Evolutionary conservation across 2,888 invertebrate genomes (phyloP).

Genomic region (Willowsia nigromaculata): DNA sequence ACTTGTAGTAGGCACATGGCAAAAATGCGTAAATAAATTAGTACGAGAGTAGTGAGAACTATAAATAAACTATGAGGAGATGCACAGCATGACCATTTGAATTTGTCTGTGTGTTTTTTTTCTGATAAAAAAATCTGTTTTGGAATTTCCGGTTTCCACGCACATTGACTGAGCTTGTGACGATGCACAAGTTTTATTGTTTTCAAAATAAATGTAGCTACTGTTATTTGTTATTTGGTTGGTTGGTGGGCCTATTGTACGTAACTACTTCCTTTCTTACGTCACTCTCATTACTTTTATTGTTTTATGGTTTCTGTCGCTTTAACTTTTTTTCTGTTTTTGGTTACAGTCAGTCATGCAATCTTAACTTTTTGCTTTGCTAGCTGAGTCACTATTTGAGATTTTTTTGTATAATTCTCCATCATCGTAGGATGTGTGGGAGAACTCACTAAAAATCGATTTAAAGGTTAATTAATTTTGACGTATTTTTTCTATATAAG

Average conservation of each 20-base stretch:
- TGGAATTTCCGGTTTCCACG: constrained; percentile 65
- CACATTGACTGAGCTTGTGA: background rate
- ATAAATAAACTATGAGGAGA: background rate
- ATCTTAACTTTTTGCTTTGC: background rate
- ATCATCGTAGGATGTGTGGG: background rate
- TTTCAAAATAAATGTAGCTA: background rate
- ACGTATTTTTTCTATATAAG: background rate
- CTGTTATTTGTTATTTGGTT: background rate
- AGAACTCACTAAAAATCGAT: constrained; percentile 7
- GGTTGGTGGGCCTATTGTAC: background rate
- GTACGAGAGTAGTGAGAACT: background rate
- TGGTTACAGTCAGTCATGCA: background rate
- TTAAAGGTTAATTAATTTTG: constrained; percentile 49
- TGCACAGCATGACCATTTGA: background rate
- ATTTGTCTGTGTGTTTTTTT: background rate
- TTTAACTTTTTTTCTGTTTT: background rate
- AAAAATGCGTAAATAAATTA: background rate
- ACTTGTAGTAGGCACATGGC: background rate
- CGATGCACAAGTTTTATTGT: background rate
- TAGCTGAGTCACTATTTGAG: background rate
- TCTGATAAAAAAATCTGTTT: background rate
- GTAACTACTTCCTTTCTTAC: constrained; percentile 34
- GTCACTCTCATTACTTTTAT: constrained; percentile 22
- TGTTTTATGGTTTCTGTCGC: background rate
- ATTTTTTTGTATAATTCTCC: background rate